Evolutionary conservation across 1,140 invertebrate genomes (phyloP), one percentile per base, ranked within the genome.

Genomic region (Neodiprion virginianus): DNA sequence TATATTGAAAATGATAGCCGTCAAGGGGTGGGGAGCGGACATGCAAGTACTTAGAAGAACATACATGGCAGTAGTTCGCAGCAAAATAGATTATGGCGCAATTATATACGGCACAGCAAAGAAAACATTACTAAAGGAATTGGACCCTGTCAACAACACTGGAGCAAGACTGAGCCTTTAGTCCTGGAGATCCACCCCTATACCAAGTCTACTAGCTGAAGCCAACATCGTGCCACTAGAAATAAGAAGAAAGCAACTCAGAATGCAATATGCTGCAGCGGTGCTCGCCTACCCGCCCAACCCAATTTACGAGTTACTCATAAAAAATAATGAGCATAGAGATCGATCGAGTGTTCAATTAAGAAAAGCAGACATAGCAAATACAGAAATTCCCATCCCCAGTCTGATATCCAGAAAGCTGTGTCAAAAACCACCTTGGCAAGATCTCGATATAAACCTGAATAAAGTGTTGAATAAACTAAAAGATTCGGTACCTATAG

Each of bases 51-150:
- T 80, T 0, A n/a, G 80, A 11, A 76, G 50, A 1, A 78, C 78
- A 1, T 78, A 79, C 67, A 77, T 75, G 23, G 73, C 78, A 7
- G 11, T 81, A 0, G 76, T 80, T 0, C 65, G 78, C 68, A 72
- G 79, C 0, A 83, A 79, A 76, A 0, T 83, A 1, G 77, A 83
- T 17, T 83, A 83, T 48, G 76, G 77, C 9, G 67, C 75, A 1
- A 79, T 80, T 7, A 66, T 79, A 7, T 80, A 82, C n/a, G 49
- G 73, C 10, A 79, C 76, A 14, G 84, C 83, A 48, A 76, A 73
- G 3, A 10, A 69, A n/a, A 69, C 68, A 0, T 28, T 72, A 3
- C 21, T 79, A n/a, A 78, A 73, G 2, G 74, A 14, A 48, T 48
- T 79, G 49, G 53, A 80, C 3, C 47, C 79, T 12, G 10, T 80